These are phyloP conservation scores for Oreortyx pictus DNA, from an alignment of 2,797 vertebrate genomes.

Conservation along the genomic window DNA sequence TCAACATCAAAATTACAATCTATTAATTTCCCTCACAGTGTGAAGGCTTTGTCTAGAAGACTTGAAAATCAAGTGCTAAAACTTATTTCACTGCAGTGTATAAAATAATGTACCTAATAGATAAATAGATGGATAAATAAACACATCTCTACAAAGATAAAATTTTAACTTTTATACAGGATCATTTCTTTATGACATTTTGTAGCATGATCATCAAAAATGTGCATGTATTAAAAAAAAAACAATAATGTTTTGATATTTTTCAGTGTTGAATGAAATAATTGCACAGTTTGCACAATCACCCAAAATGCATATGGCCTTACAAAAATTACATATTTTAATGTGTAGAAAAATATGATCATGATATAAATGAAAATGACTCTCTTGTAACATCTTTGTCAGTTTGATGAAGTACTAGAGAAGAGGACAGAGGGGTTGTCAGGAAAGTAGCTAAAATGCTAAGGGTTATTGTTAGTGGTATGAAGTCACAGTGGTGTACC, in stretches of 20 bases:
- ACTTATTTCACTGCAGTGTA: too few relatives aligned
- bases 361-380: not conserved
- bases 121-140: too few relatives aligned
- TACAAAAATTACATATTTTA: not conserved
- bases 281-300: not conserved
- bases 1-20: not conserved
- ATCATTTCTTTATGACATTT: not conserved
- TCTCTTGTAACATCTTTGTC: not conserved
- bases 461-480: not conserved
- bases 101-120: not conserved
- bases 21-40: not conserved
- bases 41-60: not conserved
- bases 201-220: not conserved
- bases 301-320: not conserved
- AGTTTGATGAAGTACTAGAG: not conserved
- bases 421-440: not conserved
- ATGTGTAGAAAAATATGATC: not conserved
- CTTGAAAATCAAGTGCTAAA: not conserved
- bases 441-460: too few relatives aligned
- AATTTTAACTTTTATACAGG: not conserved
- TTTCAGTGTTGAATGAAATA: not conserved
- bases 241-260: not conserved
- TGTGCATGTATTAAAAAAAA: not conserved
- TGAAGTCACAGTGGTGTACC: not conserved
- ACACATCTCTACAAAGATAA: fast-evolving